Evolutionary conservation across 2,888 invertebrate species (phyloP), one percentile per base, ranked within the genome.

Genomic region (Therioaphis trifolii): DNA sequence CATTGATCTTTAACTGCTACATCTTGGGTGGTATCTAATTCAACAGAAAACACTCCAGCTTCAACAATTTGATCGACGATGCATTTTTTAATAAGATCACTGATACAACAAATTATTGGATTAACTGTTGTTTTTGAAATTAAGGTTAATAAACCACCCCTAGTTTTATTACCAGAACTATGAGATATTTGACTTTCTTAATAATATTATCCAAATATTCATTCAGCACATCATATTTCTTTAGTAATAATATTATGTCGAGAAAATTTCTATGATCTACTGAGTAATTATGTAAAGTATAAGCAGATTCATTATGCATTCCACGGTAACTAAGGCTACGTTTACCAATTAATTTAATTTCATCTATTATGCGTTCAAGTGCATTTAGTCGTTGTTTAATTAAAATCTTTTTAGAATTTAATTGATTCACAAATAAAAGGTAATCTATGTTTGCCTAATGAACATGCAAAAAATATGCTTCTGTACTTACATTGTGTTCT

Each of bases 1-100:
- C 85, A 86, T 55, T 55, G 55, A 55, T 55, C 55, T 21, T 55
- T 35, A n/a, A 11, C 75, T 21, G 55, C 7, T 27, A 75, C 58
- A 55, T 75, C 75, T 75, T 75, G 75, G 5, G 75, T 75, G 1
- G 29, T 55, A 75, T 75, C 75, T 18, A 75, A 40, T 29, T 75
- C 55, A 1, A 75, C 58, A 46, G 58, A 75, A 43, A 58, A 49
- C 55, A 75, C 58, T 9, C 58, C 55, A 75, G 29, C 75, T 75
- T 75, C 58, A 14, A 29, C 27, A 7, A 75, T 29, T 14, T 75
- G 4, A 24, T 55, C 9, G 4, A 46, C 55, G 7, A 55, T 66
- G n/a, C 18, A 66, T 66, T 66, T 66, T 66, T 66, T 66, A 35
- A 66, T 66, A 35, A 66, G 66, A 66, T 35, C 66, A 66, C 35